Evolutionary conservation across 2,888 invertebrate species (phyloP).

Genomic region (Nowickia ferox): DNA sequence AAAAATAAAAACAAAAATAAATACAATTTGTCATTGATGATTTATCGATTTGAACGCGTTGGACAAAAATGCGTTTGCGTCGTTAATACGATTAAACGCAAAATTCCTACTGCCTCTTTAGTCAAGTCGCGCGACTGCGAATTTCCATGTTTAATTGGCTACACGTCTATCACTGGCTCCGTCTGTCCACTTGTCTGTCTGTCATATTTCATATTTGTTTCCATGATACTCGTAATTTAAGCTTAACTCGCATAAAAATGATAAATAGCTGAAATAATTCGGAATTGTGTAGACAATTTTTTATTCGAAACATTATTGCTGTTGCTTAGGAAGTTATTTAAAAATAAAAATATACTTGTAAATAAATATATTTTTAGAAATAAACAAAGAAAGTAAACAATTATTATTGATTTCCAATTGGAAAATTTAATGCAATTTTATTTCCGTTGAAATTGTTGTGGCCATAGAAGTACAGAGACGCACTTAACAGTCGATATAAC

Average conservation of each 20-base stretch:
- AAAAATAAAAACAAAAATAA: background rate
- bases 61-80: slow-evolving; percentile 26
- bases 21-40: slow-evolving; percentile 45
- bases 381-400: slow-evolving; percentile 17
- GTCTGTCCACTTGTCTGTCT: slow-evolving; percentile 1
- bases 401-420: slow-evolving; percentile 23
- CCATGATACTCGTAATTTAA: background rate
- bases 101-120: background rate
- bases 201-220: slow-evolving; percentile 17
- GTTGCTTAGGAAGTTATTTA: slow-evolving; percentile 58
- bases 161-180: background rate
- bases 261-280: slow-evolving; percentile 56
- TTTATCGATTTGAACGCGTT: slow-evolving; percentile 40
- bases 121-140: background rate
- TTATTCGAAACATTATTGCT: slow-evolving; percentile 31
- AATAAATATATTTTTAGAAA: slow-evolving; percentile 24
- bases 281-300: slow-evolving; percentile 48
- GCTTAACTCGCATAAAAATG: slow-evolving; percentile 37
- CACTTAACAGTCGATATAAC: background rate
- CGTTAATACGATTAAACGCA: background rate
- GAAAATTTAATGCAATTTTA: slow-evolving; percentile 38
- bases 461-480: background rate
- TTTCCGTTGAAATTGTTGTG: slow-evolving; percentile 29
- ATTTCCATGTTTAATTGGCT: slow-evolving; percentile 13
- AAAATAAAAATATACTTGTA: slow-evolving; percentile 3